Conservation (phyloP, 2,113 vertebrate species). For the Tragulus kanchil region DNA sequence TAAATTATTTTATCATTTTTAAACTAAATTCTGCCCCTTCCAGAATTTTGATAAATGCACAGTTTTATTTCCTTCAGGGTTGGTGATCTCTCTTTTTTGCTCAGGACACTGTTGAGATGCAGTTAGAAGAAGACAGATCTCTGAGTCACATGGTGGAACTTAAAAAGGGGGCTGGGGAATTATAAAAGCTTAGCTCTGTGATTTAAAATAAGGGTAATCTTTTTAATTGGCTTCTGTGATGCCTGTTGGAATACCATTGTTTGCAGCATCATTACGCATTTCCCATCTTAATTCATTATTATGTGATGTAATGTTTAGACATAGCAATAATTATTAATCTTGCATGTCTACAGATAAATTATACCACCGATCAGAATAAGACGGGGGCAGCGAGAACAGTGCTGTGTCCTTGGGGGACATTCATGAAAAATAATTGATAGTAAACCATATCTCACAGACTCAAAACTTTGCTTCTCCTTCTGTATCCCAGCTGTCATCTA, state of each 20-base stretch:
- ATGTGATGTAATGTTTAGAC: constrained; percentile 55
- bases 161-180: background rate
- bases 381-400: background rate
- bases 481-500: background rate
- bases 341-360: constrained; percentile 26
- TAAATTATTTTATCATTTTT: background rate
- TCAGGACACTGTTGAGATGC: background rate
- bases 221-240: constrained; percentile 56
- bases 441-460: background rate
- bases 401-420: background rate
- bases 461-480: background rate
- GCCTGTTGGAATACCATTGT: constrained; percentile 5
- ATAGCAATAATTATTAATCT: constrained; percentile 47
- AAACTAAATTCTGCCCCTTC: background rate
- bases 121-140: constrained; percentile 38
- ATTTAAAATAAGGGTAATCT: constrained; percentile 55
- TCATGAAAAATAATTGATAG: background rate
- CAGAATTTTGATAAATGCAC: background rate
- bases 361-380: constrained; percentile 3
- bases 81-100: background rate
- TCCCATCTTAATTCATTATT: constrained; percentile 54
- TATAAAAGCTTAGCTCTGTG: constrained; percentile 17
- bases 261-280: constrained; percentile 30
- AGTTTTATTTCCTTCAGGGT: background rate
- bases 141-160: background rate